Base-by-base conservation (phyloP, 2,888 invertebrate species). In the Automeris io region DNA sequence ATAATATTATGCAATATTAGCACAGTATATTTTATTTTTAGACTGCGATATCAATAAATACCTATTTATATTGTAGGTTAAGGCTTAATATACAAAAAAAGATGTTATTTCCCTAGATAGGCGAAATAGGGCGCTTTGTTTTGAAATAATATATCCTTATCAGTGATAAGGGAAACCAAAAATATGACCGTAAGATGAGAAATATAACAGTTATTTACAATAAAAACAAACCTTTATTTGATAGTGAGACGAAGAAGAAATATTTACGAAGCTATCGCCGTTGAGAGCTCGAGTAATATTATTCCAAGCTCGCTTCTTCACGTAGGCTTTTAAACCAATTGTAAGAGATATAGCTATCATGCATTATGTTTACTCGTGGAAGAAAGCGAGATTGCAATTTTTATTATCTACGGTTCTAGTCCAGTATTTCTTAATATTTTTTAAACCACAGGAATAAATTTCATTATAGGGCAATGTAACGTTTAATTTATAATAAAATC, bases 181-280 rank as follows among this genome's bases (percentile, higher is more conserved):
- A 29, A 16, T 29, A 16, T 16, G 16, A 5, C n/a, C 1, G 7
- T 16, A 16, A 16, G 13, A 29, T 16, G 16, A 16, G 8, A 16
- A 29, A 9, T 16, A n/a, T 16, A 29, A 29, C 29, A 16, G 16
- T 29, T 16, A 29, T 29, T 29, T 29, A 16, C n/a, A 13, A 34
- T 23, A 34, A 34, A 34, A 34, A 22, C 6, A 21, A 34, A 34
- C 22, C 22, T 16, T 23, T 34, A 23, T 23, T 34, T 34, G 23
- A 5, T 19, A 16, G 23, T 34, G 34, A 9, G 34, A 22, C 12
- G n/a, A 16, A 34, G 19, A 16, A 11, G 22, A 34, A 34, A 34
- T 34, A 34, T 34, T 34, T 34, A 9, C 22, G 23, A 16, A 7
- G 34, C 19, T 36, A 29, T 29, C 26, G 18, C 9, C 29, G 19